A percentile compares a stretch with the other conserved stretches of the same genome.
Evolutionary conservation across 1,140 invertebrate species (phyloP).

Genomic region (Andricus grossulariae): DNA sequence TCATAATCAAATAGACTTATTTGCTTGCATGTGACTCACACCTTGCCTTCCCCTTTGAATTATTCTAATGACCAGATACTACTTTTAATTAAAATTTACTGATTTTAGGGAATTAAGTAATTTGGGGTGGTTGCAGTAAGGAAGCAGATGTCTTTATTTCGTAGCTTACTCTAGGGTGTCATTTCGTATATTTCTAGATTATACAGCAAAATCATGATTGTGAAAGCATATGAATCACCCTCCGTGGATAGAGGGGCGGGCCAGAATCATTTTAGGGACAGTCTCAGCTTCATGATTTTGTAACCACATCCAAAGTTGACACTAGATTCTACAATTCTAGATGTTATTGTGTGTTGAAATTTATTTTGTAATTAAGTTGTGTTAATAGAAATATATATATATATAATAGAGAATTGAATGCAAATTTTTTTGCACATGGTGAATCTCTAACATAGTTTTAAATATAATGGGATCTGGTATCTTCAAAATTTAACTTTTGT

Average conservation of each 20-base stretch:
- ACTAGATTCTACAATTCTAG: too few relatives aligned
- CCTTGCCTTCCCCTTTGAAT: neutral
- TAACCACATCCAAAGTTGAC: too few relatives aligned
- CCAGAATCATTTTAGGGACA: neutral
- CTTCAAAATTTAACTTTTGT: too few relatives aligned
- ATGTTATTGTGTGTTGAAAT: too few relatives aligned
- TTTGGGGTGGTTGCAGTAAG: neutral
- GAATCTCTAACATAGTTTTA: too few relatives aligned
- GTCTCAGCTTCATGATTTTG: neutral
- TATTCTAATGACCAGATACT: neutral
- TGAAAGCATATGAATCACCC: conserved; percentile 68
- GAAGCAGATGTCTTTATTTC: conserved; percentile 15
- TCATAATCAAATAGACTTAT: neutral
- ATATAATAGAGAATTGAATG: too few relatives aligned
- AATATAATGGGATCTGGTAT: too few relatives aligned
- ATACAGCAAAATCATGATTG: conserved; percentile 56
- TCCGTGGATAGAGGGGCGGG: conserved; percentile 38
- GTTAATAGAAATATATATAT: too few relatives aligned
- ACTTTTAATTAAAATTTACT: neutral
- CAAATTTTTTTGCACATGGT: too few relatives aligned
- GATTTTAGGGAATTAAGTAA: neutral
- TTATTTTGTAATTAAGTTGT: too few relatives aligned
- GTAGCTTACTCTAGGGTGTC: neutral
- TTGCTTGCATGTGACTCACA: neutral
- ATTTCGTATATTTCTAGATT: conserved; percentile 3